phyloP scores from a whole-genome alignment of 2,113 vertebrate species.

The Camelus dromedarius region DNA sequence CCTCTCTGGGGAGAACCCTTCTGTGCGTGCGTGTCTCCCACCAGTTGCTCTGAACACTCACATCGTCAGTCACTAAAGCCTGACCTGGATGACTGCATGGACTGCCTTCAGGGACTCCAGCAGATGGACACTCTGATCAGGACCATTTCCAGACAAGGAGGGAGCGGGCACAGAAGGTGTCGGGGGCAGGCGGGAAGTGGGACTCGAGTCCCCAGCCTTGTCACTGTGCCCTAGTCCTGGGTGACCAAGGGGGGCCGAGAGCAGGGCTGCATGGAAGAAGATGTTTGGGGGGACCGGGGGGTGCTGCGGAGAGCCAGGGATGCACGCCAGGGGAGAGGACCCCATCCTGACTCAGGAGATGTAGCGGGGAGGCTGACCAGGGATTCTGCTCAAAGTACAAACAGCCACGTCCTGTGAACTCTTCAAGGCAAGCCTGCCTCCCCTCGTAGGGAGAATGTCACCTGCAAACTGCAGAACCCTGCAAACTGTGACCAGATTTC shows the following conservation, averaged over 20 bases:
- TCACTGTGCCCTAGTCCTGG: not conserved
- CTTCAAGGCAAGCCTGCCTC: not conserved
- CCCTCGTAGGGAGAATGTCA: not conserved
- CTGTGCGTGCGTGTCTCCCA: rapidly evolving
- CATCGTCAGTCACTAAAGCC: not conserved
- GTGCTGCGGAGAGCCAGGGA: rapidly evolving
- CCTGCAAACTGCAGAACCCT: not conserved
- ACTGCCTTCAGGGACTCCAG: not conserved
- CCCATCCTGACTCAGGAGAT: rapidly evolving
- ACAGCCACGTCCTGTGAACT: rapidly evolving
- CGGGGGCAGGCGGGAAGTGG: rapidly evolving
- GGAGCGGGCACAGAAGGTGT: rapidly evolving
- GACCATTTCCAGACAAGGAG: not conserved
- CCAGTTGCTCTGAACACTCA: not conserved
- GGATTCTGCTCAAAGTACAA: not conserved
- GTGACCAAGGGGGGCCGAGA: not conserved
- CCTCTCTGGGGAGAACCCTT: not conserved
- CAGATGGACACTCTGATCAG: not conserved
- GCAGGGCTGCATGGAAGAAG: not conserved
- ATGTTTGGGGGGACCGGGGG: rapidly evolving
- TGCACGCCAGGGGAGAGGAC: rapidly evolving
- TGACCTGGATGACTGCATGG: too few species aligned
- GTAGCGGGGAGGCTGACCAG: rapidly evolving
- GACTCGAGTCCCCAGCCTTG: not conserved
- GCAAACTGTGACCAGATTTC: not conserved